Evolutionary conservation across 2,888 invertebrate species (phyloP), one percentile per base, ranked within the genome.

Genomic region (Ctenicera cuprea): DNA sequence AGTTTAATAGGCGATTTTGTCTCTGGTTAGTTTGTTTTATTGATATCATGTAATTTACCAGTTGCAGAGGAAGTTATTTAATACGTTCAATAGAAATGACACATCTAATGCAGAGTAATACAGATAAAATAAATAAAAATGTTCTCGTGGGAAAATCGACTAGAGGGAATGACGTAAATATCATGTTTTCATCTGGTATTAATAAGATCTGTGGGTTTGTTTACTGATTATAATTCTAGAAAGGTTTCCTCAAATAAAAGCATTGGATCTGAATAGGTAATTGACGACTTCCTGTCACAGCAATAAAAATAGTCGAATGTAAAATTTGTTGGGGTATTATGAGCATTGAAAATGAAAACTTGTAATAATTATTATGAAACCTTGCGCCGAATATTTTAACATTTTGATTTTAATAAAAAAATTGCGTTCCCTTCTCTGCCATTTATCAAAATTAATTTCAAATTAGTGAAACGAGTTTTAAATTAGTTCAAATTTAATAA

Each of bases 31-130:
- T 43, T 43, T 12, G 14, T 43, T 43, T 43, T 43, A 43, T 43
- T 43, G 43, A 38, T 43, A 43, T 16, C 43, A 33, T 5, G 43
- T 43, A n/a, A n/a, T 43, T 43, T 43, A 43, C 43, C 43, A 8
- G 43, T 43, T 43, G 14, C 43, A 43, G 43, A 43, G 43, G 43
- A 43, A 43, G 43, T 16, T 16, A 14, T 43, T 43, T n/a, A 43
- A 33, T 33, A 33, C 33, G 5, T 33, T 33, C 8, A 33, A 33
- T 33, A 33, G 33, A 33, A 33, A 33, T 33, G 33, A 33, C 33
- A 33, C 26, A 3, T 2, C 26, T 26, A 26, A 26, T 26, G 5
- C 5, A 5, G 3, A 26, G 5, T 26, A 5, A 26, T 26, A 26
- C 33, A 9, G 33, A 33, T 33, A 33, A 33, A 33, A 33, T 5